Evolutionary conservation across 2,113 vertebrate species (phyloP).

Genomic region (Syngnathoides biaculeatus): DNA sequence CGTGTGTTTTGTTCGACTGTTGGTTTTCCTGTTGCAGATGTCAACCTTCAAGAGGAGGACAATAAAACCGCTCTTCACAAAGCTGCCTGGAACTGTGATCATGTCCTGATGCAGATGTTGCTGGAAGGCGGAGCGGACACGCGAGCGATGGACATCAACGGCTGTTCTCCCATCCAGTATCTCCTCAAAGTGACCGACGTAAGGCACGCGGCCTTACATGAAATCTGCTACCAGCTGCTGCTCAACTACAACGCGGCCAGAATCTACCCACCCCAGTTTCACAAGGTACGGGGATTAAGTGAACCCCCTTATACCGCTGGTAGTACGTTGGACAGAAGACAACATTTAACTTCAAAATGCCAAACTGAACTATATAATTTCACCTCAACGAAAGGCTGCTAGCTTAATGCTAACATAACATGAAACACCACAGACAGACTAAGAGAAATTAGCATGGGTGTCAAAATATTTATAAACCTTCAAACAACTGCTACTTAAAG

Average conservation of each 20-base stretch:
- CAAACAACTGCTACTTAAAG: no score
- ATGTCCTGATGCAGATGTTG: constrained; percentile 86
- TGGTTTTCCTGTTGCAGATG: constrained; percentile 51
- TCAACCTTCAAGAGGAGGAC: constrained; percentile 83
- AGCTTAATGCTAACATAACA: no score
- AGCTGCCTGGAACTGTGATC: constrained; percentile 95
- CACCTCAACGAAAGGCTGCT: no score
- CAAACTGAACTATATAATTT: no score
- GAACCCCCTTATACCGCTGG: no score
- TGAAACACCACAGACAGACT: no score
- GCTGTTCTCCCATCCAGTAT: constrained; percentile 88
- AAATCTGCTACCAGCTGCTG: constrained; percentile 88
- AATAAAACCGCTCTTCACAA: constrained; percentile 90
- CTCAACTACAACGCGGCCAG: constrained; percentile 85
- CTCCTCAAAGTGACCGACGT: constrained; percentile 86
- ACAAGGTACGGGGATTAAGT: constrained; percentile 77
- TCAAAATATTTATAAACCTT: no score
- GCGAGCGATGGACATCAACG: constrained; percentile 88
- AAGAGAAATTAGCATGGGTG: no score
- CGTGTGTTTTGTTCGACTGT: neutral
- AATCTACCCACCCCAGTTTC: constrained; percentile 91
- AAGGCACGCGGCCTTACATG: constrained; percentile 77
- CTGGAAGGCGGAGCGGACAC: constrained; percentile 84
- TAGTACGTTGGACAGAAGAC: no score
- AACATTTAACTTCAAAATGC: no score